A percentile compares a stretch with the other conserved stretches of the same genome.
Evolutionary conservation across 2,888 invertebrate genomes (phyloP).

Genomic region (Gymnoscelis rufifasciata): DNA sequence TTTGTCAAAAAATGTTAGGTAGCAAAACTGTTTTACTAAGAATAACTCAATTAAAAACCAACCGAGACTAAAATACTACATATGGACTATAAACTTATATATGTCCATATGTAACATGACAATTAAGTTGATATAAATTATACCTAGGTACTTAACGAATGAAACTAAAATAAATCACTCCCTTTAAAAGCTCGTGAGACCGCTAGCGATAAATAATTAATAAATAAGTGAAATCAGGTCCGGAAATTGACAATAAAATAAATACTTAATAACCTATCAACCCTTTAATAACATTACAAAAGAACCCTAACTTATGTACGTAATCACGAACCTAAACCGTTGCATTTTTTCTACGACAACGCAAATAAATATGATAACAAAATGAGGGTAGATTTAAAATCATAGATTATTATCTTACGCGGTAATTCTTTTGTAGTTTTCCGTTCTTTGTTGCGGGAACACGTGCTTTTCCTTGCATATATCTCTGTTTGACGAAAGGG

Average conservation of each 20-base stretch:
- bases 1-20: no score
- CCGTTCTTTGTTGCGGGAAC: not conserved
- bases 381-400: constrained; percentile 13
- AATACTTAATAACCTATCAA: not conserved
- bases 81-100: no score
- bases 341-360: constrained; percentile 9
- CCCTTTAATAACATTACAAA: not conserved
- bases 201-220: no score
- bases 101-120: no score
- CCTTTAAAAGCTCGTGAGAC: no score
- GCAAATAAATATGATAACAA: constrained; percentile 11
- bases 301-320: constrained; percentile 1
- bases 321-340: constrained; percentile 4
- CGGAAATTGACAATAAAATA: not conserved
- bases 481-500: constrained; percentile 8
- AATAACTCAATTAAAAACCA: no score
- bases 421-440: constrained; percentile 3
- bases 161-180: no score
- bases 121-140: no score
- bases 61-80: no score
- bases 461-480: constrained; percentile 12
- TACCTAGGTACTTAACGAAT: no score
- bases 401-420: not conserved
- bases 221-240: no score
- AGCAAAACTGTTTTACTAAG: no score